Base-by-base conservation (phyloP, 1,140 invertebrate species). In the Cephus cinctus region DNA sequence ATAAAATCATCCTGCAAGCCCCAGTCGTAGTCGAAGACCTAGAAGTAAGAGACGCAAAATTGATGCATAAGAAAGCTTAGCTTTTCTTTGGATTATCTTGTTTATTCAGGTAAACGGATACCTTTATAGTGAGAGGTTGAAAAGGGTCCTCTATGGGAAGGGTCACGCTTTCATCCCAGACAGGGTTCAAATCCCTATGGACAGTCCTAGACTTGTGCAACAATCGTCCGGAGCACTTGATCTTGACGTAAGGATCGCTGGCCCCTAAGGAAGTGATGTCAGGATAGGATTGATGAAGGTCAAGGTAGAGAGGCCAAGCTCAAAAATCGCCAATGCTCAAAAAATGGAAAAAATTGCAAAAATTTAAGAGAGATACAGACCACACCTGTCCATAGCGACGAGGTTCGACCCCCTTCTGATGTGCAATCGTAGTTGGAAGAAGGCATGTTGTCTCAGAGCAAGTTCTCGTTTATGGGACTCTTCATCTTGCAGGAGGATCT, bases 1-100 rank as follows among this genome's bases (percentile, higher is more conserved):
- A 99, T 98, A 66, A 96, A 97, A 78, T 99, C 97, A 75, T 99
- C 97, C 77, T 93, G 88, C 36, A 96, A 82, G 20, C 94, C 96
- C 87, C 95, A 96, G 69, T 99, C 97, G 72, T 97, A 97, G 79
- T 99, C 96, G 72, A 93, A 98, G 12, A 98, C 94, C 88, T 92
- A 62, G 14, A 52, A 14, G 20, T 2, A 1, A 18, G 4, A 30
- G 43, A 43, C 19, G 9, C n/a, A n/a, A n/a, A n/a, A n/a, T n/a
- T n/a, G n/a, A 6, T 16, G 23, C 14, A 31, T 11, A 15, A 43
- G 8, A 18, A 5, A 9, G n/a, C 23, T 41, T 3, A 41, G n/a
- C n/a, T n/a, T n/a, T n/a, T n/a, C n/a, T n/a, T n/a, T n/a, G n/a
- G n/a, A n/a, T n/a, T n/a, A n/a, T n/a, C n/a, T 27, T n/a, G 25